Conservation (phyloP, 2,888 invertebrate species). For the Embidobia sp. region DNA sequence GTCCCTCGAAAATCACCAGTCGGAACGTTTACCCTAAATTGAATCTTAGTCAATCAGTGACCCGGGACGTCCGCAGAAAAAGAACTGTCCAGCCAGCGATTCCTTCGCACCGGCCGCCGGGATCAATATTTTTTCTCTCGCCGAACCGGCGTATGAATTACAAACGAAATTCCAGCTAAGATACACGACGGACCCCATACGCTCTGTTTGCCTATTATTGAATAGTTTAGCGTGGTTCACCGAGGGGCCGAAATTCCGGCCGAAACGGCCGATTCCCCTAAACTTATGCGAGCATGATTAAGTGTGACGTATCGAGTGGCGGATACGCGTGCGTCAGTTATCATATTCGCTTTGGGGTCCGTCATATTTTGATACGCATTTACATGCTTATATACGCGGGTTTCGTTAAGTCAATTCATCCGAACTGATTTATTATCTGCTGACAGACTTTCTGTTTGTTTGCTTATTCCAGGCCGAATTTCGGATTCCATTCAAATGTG, state of each 20-base stretch:
- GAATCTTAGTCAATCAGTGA: slow-evolving; percentile 75
- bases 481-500: no score
- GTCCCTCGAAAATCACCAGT: slow-evolving; percentile 70
- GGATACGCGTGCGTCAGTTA: slow-evolving; percentile 49
- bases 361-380: slow-evolving; percentile 42
- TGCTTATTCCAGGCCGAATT: neutral
- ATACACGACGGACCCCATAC: slow-evolving; percentile 73
- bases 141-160: slow-evolving; percentile 68
- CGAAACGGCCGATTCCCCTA: slow-evolving; percentile 56
- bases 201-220: slow-evolving; percentile 76
- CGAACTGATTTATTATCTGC: slow-evolving; percentile 21
- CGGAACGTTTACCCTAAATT: slow-evolving; percentile 75
- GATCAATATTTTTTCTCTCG: slow-evolving; percentile 65
- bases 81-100: slow-evolving; percentile 67
- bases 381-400: slow-evolving; percentile 31
- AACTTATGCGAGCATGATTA: slow-evolving; percentile 73
- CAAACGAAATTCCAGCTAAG: slow-evolving; percentile 67
- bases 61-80: slow-evolving; percentile 67
- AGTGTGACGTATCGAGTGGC: slow-evolving; percentile 72
- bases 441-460: slow-evolving; percentile 11
- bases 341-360: slow-evolving; percentile 16
- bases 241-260: slow-evolving; percentile 69
- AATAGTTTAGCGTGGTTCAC: slow-evolving; percentile 75
- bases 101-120: neutral
- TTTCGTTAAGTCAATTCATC: slow-evolving; percentile 31